Evolutionary conservation across 2,888 invertebrate species (phyloP).

Genomic region (Lepidochitona cinerea): DNA sequence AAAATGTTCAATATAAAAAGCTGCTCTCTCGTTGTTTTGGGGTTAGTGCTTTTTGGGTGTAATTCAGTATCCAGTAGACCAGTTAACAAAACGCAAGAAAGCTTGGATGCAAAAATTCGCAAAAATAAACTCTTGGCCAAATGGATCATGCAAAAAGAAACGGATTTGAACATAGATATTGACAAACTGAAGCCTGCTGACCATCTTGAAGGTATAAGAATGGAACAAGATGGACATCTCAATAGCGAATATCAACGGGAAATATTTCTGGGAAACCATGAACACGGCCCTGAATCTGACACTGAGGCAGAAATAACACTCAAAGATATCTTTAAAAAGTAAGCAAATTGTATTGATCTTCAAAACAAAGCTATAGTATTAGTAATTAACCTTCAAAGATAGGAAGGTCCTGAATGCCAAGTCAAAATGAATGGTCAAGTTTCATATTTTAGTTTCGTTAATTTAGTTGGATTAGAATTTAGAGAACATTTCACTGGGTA

Average conservation of each 20-base stretch:
- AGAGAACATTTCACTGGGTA: too few relatives aligned
- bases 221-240: slow-evolving; percentile 73
- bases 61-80: too few relatives aligned
- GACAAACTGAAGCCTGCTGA: slow-evolving; percentile 67
- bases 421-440: too few relatives aligned
- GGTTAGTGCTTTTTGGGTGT: too few relatives aligned
- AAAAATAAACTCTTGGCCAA: not conserved
- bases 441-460: too few relatives aligned
- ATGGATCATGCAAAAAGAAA: not conserved
- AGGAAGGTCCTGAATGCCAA: too few relatives aligned
- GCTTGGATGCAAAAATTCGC: not conserved
- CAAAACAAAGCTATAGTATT: too few relatives aligned
- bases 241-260: slow-evolving; percentile 72
- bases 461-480: too few relatives aligned
- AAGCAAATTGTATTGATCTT: too few relatives aligned
- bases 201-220: slow-evolving; percentile 71
- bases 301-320: slow-evolving; percentile 57
- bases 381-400: too few relatives aligned
- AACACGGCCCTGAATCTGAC: slow-evolving; percentile 43
- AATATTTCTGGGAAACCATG: slow-evolving; percentile 70
- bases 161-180: slow-evolving; percentile 5
- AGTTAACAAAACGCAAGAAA: not conserved
- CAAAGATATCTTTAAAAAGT: slow-evolving; percentile 67
- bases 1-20: too few relatives aligned
- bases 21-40: too few relatives aligned